Evolutionary conservation across 2,888 invertebrate genomes (phyloP).

Genomic region (Pimpla rufipes): DNA sequence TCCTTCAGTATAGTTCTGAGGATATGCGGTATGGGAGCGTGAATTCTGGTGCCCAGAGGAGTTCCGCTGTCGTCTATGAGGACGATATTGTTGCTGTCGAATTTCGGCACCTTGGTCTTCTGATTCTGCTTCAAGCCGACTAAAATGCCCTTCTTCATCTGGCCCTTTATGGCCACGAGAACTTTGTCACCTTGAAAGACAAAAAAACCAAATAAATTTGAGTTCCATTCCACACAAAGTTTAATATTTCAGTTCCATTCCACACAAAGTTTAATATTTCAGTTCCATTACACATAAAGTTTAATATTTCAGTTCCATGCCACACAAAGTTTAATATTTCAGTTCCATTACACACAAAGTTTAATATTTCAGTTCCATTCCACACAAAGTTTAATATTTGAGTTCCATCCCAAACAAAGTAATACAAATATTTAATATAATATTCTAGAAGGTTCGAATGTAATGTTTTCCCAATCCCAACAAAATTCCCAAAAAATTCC

Average conservation of each 20-base stretch:
- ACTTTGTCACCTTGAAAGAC: constrained; percentile 92
- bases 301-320: too few species aligned
- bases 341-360: too few species aligned
- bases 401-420: too few species aligned
- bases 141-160: constrained; percentile 96
- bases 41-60: constrained; percentile 97
- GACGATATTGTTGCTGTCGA: constrained; percentile 98
- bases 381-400: background rate
- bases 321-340: too few species aligned
- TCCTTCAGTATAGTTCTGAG: constrained; percentile 94
- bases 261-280: background rate
- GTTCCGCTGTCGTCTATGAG: constrained; percentile 97
- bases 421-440: too few species aligned
- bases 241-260: background rate
- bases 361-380: background rate
- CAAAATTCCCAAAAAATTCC: too few species aligned
- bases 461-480: too few species aligned
- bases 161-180: constrained; percentile 96
- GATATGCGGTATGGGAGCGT: constrained; percentile 97
- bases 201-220: background rate
- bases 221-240: background rate
- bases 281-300: too few species aligned
- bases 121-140: constrained; percentile 96
- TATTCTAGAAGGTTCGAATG: too few species aligned
- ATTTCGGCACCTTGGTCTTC: constrained; percentile 93